These are phyloP conservation scores for Pseudomugil tenellus DNA, from an alignment of 2,797 vertebrate species.

Conservation along the genomic window DNA sequence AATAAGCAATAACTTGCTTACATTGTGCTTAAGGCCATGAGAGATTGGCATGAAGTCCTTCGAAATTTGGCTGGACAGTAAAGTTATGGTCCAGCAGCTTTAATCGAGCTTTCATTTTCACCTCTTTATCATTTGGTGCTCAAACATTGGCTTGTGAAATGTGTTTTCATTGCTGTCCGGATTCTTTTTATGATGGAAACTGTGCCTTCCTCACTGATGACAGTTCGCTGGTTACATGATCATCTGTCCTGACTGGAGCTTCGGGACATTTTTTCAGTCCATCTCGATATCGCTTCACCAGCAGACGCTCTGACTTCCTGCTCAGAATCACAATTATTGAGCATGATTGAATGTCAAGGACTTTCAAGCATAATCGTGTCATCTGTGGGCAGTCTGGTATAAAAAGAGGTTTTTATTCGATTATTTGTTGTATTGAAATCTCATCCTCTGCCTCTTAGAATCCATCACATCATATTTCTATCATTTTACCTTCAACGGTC, in stretches of 20 bases:
- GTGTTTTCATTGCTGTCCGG: too few species aligned
- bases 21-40: too few species aligned
- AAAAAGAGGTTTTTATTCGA: background rate
- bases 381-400: background rate
- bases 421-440: background rate
- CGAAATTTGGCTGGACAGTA: too few species aligned
- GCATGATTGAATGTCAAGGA: conserved; percentile 24
- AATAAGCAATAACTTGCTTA: too few species aligned
- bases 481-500: background rate
- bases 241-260: too few species aligned
- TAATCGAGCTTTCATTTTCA: too few species aligned
- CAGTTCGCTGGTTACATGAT: too few species aligned
- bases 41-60: too few species aligned
- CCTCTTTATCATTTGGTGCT: too few species aligned
- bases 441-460: background rate
- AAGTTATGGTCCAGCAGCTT: too few species aligned
- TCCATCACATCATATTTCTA: background rate
- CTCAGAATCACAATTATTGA: background rate
- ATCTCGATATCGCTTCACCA: background rate
- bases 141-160: too few species aligned
- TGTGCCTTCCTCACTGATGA: background rate
- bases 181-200: background rate
- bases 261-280: background rate
- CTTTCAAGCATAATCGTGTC: background rate
- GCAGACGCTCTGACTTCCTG: background rate